A percentile compares a stretch with the other conserved stretches of the same genome.
Conservation (phyloP, 2,113 vertebrate species). For the Monarcha castaneiventris region DNA sequence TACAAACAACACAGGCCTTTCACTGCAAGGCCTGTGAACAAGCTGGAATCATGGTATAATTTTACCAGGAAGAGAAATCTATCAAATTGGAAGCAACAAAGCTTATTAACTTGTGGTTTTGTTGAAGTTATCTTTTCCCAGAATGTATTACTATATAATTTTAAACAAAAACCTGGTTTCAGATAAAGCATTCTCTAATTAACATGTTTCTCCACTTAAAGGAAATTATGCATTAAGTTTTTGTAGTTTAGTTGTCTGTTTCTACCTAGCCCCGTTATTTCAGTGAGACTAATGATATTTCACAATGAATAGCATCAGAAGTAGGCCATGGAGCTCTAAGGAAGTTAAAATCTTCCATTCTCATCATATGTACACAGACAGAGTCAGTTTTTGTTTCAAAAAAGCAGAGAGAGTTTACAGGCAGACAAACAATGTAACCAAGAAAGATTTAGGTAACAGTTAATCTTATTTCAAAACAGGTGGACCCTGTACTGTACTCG, state of each 20-base stretch:
- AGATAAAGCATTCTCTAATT: not conserved
- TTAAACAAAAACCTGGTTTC: not conserved
- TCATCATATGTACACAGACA: not conserved
- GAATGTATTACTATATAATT: not conserved
- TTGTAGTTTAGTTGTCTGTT: not conserved
- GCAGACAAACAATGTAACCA: not conserved
- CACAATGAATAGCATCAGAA: not conserved
- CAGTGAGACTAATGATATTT: not conserved
- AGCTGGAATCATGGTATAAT: not conserved
- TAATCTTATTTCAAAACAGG: not conserved
- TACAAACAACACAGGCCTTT: not conserved
- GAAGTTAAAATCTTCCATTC: not conserved
- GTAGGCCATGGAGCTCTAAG: not conserved
- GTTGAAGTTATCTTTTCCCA: not conserved
- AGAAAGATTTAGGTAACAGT: not conserved
- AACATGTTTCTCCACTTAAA: not conserved
- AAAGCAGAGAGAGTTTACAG: not conserved
- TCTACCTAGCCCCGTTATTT: not conserved
- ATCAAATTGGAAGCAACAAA: not conserved
- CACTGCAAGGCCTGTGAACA: slow-evolving; percentile 1
- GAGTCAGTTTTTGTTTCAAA: not conserved
- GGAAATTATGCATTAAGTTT: not conserved
- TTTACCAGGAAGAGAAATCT: not conserved
- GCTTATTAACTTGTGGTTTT: not conserved
- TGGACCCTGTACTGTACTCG: not conserved